These are phyloP conservation scores for Villa cingulata DNA, from an alignment of 2,888 invertebrate genomes.

Conservation along the genomic window DNA sequence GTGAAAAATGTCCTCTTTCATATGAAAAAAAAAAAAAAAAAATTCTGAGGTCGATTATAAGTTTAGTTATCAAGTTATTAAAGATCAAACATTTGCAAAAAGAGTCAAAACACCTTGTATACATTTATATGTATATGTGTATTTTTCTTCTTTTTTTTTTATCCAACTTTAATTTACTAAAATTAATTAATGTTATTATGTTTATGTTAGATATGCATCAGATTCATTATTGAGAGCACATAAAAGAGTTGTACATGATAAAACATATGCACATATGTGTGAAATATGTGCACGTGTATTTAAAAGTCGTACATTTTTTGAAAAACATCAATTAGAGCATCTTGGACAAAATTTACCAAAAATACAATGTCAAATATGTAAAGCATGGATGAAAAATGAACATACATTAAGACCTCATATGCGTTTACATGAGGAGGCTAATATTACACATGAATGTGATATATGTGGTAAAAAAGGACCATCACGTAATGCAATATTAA, in stretches of 20 bases:
- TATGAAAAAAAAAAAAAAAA: too few species aligned
- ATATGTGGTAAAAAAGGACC: slow-evolving; percentile 18
- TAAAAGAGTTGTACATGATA: slow-evolving; percentile 15
- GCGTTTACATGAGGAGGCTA: slow-evolving; percentile 15
- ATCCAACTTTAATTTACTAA: too few species aligned
- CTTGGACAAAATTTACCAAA: slow-evolving; percentile 15
- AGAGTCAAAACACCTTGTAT: too few species aligned
- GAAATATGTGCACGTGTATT: slow-evolving; percentile 18
- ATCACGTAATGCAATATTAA: slow-evolving; percentile 17
- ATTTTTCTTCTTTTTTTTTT: too few species aligned
- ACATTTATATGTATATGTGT: too few species aligned
- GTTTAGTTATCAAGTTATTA: too few species aligned
- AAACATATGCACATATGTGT: slow-evolving; percentile 17
- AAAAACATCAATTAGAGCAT: slow-evolving; percentile 18
- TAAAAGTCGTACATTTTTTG: slow-evolving; percentile 17
- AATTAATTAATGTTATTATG: too few species aligned
- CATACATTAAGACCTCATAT: slow-evolving; percentile 18
- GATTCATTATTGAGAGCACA: slow-evolving; percentile 16
- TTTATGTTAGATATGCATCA: slow-evolving; percentile 13
- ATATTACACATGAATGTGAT: slow-evolving; percentile 16
- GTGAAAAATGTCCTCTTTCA: too few species aligned
- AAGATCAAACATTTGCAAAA: too few species aligned
- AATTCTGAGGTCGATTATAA: too few species aligned
- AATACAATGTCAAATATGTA: slow-evolving; percentile 17
- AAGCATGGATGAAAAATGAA: slow-evolving; percentile 19